Evolutionary conservation across 2,797 vertebrate genomes (phyloP).

Genomic region (Salarias fasciatus): DNA sequence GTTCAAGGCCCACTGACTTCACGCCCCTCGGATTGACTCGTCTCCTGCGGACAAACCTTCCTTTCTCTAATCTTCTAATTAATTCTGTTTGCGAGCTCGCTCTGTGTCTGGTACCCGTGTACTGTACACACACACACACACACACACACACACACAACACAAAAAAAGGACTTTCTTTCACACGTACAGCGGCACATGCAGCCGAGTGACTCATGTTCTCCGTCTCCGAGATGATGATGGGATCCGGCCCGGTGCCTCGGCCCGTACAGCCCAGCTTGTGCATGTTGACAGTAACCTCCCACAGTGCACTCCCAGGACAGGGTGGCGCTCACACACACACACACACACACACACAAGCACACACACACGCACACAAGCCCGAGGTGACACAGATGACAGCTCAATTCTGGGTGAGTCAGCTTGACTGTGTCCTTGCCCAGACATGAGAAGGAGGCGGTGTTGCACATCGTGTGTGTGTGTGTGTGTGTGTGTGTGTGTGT

Average conservation of each 20-base stretch:
- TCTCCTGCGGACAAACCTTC: slow-evolving; percentile 6
- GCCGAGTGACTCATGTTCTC: slow-evolving; percentile 73
- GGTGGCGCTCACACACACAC: slow-evolving; percentile 56
- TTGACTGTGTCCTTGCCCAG: slow-evolving; percentile 77
- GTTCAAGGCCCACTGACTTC: slow-evolving; percentile 21
- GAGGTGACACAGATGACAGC: slow-evolving; percentile 82
- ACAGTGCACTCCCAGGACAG: slow-evolving; percentile 74
- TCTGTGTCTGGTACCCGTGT: too few relatives aligned
- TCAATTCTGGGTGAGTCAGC: slow-evolving; percentile 82
- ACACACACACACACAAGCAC: slow-evolving; percentile 8
- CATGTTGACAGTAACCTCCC: slow-evolving; percentile 80
- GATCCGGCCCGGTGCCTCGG: slow-evolving; percentile 68
- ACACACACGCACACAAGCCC: slow-evolving; percentile 43
- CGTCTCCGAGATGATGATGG: slow-evolving; percentile 70
- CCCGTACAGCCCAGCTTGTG: slow-evolving; percentile 70
- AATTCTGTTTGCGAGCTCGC: slow-evolving; percentile 25
- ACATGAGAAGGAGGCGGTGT: slow-evolving; percentile 73
- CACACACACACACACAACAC: too few relatives aligned
- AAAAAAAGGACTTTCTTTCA: slow-evolving; percentile 57
- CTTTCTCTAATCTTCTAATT: slow-evolving; percentile 17
- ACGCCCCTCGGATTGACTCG: slow-evolving; percentile 26
- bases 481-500: slow-evolving; percentile 16
- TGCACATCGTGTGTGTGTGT: slow-evolving; percentile 24
- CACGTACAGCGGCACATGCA: slow-evolving; percentile 28
- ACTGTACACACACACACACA: too few relatives aligned